Evolutionary conservation across 2,113 vertebrate genomes (phyloP).

Genomic region (Nymphicus hollandicus): DNA sequence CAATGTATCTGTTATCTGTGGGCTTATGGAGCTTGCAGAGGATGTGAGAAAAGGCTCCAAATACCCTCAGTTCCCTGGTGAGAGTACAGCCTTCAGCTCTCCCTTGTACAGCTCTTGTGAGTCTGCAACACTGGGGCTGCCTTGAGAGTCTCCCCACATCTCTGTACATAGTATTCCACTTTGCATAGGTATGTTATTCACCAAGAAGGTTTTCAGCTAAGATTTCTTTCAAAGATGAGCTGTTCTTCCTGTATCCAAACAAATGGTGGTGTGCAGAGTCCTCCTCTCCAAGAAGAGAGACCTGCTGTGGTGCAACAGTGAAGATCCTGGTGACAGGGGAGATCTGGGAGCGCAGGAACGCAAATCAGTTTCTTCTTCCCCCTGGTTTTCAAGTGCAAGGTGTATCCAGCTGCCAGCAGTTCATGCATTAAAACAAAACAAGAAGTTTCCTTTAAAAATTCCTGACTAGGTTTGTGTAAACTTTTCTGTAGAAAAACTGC

Average conservation of each 20-base stretch:
- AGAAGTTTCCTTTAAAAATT: not conserved
- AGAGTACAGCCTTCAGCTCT: not conserved
- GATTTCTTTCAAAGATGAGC: not conserved
- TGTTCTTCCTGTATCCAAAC: not conserved
- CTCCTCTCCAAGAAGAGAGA: not conserved
- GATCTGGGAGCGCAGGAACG: not conserved
- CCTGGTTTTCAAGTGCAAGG: not conserved
- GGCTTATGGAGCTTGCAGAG: not conserved
- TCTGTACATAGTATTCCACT: not conserved
- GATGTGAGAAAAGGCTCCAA: not conserved
- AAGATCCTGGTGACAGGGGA: not conserved
- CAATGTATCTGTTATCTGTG: not conserved
- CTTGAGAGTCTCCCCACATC: not conserved
- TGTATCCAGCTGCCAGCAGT: not conserved
- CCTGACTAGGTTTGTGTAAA: not conserved
- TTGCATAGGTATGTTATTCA: not conserved
- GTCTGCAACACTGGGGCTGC: not conserved
- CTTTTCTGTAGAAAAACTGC: not conserved
- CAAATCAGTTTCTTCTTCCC: not conserved
- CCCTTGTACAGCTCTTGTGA: not conserved
- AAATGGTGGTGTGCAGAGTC: not conserved
- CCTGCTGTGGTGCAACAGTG: not conserved
- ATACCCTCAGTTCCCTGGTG: not conserved
- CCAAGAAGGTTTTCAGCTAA: not conserved
- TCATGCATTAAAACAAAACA: not conserved